Conservation (phyloP, 1,140 invertebrate species). For the Littorina saxatilis region DNA sequence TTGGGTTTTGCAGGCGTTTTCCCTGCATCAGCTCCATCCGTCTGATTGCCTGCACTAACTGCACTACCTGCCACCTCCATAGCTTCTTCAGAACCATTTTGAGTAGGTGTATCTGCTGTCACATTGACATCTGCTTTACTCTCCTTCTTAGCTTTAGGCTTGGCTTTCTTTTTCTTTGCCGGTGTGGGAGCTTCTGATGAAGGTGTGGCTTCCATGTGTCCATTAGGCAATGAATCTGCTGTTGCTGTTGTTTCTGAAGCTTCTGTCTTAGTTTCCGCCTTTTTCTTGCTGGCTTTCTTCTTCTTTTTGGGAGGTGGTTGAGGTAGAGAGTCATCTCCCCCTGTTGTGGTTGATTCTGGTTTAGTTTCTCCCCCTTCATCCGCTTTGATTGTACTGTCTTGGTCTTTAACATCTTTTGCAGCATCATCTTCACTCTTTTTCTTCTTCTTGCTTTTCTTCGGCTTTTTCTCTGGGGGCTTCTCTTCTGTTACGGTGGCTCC, state of each 20-base stretch:
- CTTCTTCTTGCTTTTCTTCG: conserved; percentile 35
- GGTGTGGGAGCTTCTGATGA: not conserved
- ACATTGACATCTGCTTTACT: not conserved
- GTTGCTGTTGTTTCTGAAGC: not conserved
- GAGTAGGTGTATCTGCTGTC: not conserved
- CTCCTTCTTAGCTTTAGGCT: conserved; percentile 32
- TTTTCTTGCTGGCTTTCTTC: conserved; percentile 19
- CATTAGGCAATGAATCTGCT: conserved; percentile 15
- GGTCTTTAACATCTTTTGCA: too few relatives aligned
- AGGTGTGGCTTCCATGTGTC: conserved; percentile 20
- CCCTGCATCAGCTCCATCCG: conserved; percentile 10
- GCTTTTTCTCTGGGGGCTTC: conserved; percentile 15
- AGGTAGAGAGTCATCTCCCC: not conserved
- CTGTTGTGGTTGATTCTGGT: not conserved
- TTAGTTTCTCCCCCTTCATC: not conserved
- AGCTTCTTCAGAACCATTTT: conserved; percentile 3
- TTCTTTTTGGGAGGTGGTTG: conserved; percentile 27
- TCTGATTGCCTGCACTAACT: not conserved
- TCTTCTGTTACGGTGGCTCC: not conserved
- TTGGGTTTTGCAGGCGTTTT: conserved; percentile 35
- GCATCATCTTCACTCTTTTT: not conserved
- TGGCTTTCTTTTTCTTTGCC: conserved; percentile 32
- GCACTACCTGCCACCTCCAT: not conserved
- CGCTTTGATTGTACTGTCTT: too few relatives aligned
- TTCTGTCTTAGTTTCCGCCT: not conserved